A percentile compares a stretch with the other conserved stretches of the same genome.
Evolutionary conservation across 2,888 invertebrate genomes (phyloP).

Genomic region (Pristionchus maxplancki): DNA sequence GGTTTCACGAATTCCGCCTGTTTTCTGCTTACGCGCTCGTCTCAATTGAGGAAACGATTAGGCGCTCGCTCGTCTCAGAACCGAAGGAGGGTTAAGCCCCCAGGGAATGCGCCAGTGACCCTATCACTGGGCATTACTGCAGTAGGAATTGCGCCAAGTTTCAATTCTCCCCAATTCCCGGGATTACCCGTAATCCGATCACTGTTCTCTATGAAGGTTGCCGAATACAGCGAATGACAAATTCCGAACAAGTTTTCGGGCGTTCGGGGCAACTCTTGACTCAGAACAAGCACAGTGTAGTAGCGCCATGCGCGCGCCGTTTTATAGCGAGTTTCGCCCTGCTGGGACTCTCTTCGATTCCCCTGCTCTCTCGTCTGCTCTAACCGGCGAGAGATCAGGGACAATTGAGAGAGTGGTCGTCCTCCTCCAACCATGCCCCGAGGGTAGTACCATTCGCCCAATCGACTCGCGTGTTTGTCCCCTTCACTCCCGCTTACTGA

Average conservation of each 20-base stretch:
- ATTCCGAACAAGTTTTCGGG: background rate
- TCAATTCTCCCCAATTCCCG: background rate
- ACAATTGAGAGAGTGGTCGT: background rate
- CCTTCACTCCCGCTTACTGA: background rate
- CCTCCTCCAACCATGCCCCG: background rate
- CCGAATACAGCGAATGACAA: background rate
- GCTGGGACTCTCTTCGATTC: background rate
- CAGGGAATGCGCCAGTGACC: slow-evolving; percentile 12
- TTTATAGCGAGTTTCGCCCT: background rate
- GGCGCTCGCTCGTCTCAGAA: slow-evolving; percentile 4
- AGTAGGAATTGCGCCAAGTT: background rate
- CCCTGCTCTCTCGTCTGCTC: background rate
- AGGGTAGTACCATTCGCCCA: background rate
- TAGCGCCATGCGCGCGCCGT: background rate
- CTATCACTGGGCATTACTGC: background rate
- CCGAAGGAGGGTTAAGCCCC: background rate
- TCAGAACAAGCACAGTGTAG: slow-evolving; percentile 7
- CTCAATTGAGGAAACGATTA: slow-evolving; percentile 45
- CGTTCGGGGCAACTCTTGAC: background rate
- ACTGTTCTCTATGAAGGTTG: background rate
- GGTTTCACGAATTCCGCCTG: background rate
- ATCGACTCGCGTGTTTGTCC: background rate
- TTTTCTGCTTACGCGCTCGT: background rate
- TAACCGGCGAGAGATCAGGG: background rate
- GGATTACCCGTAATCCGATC: background rate